Conservation (phyloP, 2,797 vertebrate genomes). For the Tokudaia tokunoshimensis region DNA sequence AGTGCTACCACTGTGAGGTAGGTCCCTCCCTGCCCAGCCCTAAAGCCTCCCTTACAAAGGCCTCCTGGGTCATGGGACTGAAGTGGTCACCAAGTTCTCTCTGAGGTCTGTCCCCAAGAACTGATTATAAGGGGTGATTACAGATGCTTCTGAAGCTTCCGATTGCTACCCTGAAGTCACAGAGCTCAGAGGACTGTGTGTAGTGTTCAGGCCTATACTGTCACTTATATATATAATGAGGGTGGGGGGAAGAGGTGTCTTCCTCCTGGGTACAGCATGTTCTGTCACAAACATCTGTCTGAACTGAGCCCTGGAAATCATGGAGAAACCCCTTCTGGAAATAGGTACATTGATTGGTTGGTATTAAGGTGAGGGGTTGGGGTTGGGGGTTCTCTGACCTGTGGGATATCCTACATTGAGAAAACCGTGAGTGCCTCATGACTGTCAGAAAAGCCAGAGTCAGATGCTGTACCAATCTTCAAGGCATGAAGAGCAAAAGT, state of each 20-base stretch:
- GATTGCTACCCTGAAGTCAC: background rate
- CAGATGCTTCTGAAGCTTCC: background rate
- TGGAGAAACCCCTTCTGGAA: background rate
- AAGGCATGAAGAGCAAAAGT: background rate
- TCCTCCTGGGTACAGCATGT: background rate
- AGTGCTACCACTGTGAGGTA: conserved; percentile 98
- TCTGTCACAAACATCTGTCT: background rate
- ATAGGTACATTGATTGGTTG: background rate
- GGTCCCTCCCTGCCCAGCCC: conserved; percentile 68
- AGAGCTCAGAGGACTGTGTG: accelerated
- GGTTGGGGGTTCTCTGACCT: background rate
- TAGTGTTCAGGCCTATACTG: conserved; percentile 30
- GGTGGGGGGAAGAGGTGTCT: background rate
- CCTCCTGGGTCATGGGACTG: background rate
- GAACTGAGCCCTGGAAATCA: background rate
- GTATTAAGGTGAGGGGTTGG: background rate
- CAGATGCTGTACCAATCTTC: background rate
- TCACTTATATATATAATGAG: conserved; percentile 18
- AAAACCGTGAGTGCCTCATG: accelerated
- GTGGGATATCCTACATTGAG: background rate
- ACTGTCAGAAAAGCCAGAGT: background rate
- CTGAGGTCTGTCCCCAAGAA: background rate
- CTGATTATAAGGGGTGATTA: background rate
- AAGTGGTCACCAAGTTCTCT: accelerated
- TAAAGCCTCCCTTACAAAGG: accelerated